phyloP scores from a whole-genome alignment of 2,888 invertebrate genomes.

The Sacculina carcini region DNA sequence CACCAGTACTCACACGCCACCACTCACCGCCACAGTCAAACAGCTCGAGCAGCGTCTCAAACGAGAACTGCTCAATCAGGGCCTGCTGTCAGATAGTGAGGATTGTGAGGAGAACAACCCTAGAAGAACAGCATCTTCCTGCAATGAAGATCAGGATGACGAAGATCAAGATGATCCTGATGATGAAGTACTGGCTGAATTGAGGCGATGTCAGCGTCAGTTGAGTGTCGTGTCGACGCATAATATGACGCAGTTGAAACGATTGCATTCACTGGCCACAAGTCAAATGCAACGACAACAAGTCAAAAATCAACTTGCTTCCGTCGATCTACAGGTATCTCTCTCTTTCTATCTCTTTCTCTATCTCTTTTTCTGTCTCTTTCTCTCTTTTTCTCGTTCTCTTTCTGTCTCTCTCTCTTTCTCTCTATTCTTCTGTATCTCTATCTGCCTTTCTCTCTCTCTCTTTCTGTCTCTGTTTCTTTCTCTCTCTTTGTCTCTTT shows the following conservation, averaged over 20 bases:
- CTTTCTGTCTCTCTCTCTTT: neutral
- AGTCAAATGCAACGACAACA: neutral
- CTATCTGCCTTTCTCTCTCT: too few relatives aligned
- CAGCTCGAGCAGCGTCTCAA: constrained; percentile 9
- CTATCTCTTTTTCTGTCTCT: constrained; percentile 1
- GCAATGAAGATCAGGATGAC: neutral
- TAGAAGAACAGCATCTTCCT: too few relatives aligned
- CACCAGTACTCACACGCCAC: constrained; percentile 13
- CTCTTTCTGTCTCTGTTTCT: too few relatives aligned
- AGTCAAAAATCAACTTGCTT: neutral
- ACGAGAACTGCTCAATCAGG: constrained; percentile 12
- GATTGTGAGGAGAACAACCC: too few relatives aligned
- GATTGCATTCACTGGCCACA: neutral
- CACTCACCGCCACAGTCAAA: constrained; percentile 10
- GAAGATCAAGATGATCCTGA: constrained; percentile 6
- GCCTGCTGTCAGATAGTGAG: constrained; percentile 11
- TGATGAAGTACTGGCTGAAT: constrained; percentile 12
- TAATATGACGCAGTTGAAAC: neutral
- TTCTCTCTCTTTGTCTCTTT: too few relatives aligned
- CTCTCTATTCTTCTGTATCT: too few relatives aligned
- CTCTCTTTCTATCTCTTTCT: neutral
- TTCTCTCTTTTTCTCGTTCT: neutral
- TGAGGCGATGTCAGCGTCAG: constrained; percentile 12
- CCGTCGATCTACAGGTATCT: neutral
- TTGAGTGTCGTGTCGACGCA: constrained; percentile 5